phyloP scores from a whole-genome alignment of 2,888 invertebrate species.

The Brachycybe producta region DNA sequence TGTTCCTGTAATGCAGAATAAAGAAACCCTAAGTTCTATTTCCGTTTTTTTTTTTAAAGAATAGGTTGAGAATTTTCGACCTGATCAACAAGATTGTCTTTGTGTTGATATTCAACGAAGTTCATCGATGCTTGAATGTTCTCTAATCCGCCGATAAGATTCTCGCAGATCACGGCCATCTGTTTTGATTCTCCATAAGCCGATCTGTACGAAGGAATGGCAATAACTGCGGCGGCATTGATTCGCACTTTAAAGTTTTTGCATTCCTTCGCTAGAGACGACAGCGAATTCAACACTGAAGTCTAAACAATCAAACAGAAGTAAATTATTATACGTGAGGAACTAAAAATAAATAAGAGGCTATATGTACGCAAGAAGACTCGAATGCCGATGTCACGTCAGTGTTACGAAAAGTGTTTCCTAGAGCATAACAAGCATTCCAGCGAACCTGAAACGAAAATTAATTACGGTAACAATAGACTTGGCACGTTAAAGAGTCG shows the following conservation, averaged over 20 bases:
- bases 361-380: no score
- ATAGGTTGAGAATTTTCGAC: slow-evolving; percentile 26
- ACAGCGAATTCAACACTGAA: slow-evolving; percentile 50
- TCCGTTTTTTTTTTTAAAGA: background rate
- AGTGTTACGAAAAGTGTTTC: slow-evolving; percentile 52
- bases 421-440: slow-evolving; percentile 82
- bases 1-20: no score
- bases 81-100: slow-evolving; percentile 72
- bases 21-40: background rate
- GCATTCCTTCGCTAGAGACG: slow-evolving; percentile 53
- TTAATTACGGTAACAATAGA: slow-evolving; percentile 1
- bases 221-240: slow-evolving; percentile 64
- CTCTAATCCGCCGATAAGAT: slow-evolving; percentile 58
- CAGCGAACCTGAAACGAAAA: slow-evolving; percentile 48
- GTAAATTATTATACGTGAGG: no score
- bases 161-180: slow-evolving; percentile 52
- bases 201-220: slow-evolving; percentile 45
- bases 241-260: slow-evolving; percentile 81
- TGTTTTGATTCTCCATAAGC: slow-evolving; percentile 47
- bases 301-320: slow-evolving; percentile 37
- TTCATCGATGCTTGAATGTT: slow-evolving; percentile 64
- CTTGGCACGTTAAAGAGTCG: background rate
- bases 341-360: no score
- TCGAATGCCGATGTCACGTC: slow-evolving; percentile 36
- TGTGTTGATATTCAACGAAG: slow-evolving; percentile 71